Evolutionary conservation across 2,113 vertebrate species (phyloP).

Genomic region (Etheostoma spectabile): DNA sequence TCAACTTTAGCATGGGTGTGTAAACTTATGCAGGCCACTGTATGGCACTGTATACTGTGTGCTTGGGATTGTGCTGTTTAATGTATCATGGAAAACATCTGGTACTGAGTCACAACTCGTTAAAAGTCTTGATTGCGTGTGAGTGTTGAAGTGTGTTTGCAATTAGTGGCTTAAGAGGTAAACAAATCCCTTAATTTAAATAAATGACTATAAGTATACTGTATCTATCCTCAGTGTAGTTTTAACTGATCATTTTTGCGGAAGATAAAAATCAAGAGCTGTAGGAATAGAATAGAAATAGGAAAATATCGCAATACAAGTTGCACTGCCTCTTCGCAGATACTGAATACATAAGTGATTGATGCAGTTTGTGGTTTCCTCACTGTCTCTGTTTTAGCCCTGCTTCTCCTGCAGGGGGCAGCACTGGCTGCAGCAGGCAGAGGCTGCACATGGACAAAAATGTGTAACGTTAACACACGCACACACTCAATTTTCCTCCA

Average conservation of each 20-base stretch:
- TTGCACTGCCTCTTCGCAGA: neutral
- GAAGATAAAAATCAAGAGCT: neutral
- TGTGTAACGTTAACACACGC: neutral
- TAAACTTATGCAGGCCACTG: too few species aligned
- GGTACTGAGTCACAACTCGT: neutral
- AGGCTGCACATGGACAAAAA: neutral
- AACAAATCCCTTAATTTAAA: neutral
- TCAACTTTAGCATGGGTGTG: too few species aligned
- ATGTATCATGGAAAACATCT: conserved; percentile 10
- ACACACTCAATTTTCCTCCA: neutral
- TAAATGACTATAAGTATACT: neutral
- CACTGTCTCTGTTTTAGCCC: conserved; percentile 3
- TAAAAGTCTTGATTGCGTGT: neutral
- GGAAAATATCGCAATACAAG: neutral
- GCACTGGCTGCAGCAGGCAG: conserved; percentile 43
- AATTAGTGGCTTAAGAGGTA: neutral
- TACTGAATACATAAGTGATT: neutral
- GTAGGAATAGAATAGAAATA: neutral
- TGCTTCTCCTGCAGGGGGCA: conserved; percentile 64
- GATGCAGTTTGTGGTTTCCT: neutral
- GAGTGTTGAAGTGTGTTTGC: neutral
- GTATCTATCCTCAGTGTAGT: neutral
- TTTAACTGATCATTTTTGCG: neutral
- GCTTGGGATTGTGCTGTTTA: neutral
- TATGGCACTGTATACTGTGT: neutral